Conservation (phyloP, 2,888 invertebrate genomes). For the Frankliniella intonsa region DNA sequence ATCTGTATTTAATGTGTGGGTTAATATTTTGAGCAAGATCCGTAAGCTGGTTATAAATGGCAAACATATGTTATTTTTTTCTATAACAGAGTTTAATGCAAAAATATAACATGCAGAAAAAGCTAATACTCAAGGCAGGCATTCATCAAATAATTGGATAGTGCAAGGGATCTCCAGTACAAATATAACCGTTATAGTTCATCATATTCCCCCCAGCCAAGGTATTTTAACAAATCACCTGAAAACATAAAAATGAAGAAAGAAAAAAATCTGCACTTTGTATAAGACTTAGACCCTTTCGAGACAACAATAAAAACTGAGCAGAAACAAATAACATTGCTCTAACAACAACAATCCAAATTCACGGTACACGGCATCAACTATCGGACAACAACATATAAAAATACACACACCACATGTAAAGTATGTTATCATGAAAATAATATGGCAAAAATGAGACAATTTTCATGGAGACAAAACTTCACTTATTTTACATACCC, state of each 20-base stretch:
- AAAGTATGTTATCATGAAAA: background rate
- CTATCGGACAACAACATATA: background rate
- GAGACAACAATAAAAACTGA: background rate
- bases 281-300: background rate
- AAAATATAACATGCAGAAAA: background rate
- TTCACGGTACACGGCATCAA: background rate
- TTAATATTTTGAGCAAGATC: too few relatives aligned
- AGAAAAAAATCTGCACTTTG: background rate
- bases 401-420: background rate
- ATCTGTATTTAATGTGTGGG: conserved; percentile 2
- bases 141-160: background rate
- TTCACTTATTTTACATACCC: background rate
- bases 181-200: background rate
- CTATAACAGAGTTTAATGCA: background rate
- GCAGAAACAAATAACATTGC: background rate
- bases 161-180: background rate
- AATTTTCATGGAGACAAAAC: background rate
- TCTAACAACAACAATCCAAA: background rate
- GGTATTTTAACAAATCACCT: background rate
- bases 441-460: background rate
- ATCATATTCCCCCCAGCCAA: background rate
- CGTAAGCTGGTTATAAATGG: too few relatives aligned
- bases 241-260: background rate
- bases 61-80: too few relatives aligned
- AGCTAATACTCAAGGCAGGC: background rate